These are phyloP conservation scores for Vulpes ferrilata DNA, from an alignment of 2,113 vertebrate species.

Conservation along the genomic window DNA sequence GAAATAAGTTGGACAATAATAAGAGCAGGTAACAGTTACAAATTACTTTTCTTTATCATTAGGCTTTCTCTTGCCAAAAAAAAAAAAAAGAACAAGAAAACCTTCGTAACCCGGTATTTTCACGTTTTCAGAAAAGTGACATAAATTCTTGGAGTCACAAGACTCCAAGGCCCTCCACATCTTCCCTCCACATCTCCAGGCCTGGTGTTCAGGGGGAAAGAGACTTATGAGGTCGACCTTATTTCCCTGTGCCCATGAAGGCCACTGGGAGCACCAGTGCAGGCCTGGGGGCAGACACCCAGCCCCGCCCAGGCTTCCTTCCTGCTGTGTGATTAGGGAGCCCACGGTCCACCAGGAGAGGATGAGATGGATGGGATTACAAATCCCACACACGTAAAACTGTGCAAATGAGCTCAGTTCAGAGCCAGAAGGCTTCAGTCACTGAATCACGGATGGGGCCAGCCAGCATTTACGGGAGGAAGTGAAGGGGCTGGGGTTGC, in stretches of 20 bases:
- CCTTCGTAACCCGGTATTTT: not conserved
- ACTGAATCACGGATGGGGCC: not conserved
- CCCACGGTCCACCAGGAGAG: not conserved
- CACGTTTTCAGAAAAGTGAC: constrained; percentile 37
- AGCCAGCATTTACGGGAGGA: not conserved
- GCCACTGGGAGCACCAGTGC: not conserved
- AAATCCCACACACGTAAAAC: not conserved
- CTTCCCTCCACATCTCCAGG: not conserved
- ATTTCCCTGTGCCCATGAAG: not conserved
- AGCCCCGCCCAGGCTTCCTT: not conserved
- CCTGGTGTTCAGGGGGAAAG: not conserved
- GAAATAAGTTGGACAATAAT: not conserved
- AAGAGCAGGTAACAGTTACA: not conserved
- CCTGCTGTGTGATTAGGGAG: not conserved
- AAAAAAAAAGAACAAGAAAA: not conserved
- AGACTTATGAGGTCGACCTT: not conserved
- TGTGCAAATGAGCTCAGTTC: not conserved
- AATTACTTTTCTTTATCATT: constrained; percentile 26
- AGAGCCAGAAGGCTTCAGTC: not conserved
- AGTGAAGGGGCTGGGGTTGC: not conserved
- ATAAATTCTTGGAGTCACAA: not conserved
- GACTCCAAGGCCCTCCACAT: not conserved
- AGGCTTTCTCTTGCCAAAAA: not conserved
- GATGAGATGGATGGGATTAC: not conserved
- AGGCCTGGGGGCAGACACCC: not conserved